A percentile compares a stretch with the other conserved stretches of the same genome.
These are phyloP conservation scores for Ranitomeya variabilis DNA, from an alignment of 2,113 vertebrate species.

Conservation along the genomic window DNA sequence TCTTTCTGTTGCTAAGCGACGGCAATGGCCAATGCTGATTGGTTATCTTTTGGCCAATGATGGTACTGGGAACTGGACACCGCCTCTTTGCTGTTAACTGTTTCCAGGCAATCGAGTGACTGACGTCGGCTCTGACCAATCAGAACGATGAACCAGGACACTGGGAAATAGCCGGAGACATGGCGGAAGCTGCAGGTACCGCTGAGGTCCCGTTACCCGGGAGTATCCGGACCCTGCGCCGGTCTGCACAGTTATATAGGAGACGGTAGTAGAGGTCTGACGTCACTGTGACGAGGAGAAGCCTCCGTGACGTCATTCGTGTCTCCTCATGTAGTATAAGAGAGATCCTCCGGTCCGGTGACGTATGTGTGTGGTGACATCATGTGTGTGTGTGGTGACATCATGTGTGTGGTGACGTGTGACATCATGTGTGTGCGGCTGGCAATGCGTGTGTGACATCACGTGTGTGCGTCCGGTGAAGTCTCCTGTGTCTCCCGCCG, in stretches of 20 bases:
- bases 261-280: background rate
- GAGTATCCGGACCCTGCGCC: background rate
- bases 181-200: conserved; percentile 37
- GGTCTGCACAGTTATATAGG: too few species aligned
- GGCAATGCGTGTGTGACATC: too few species aligned
- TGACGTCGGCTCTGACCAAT: background rate
- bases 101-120: background rate
- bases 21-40: background rate
- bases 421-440: too few species aligned
- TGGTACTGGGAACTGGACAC: background rate
- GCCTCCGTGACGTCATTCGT: too few species aligned
- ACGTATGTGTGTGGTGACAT: too few species aligned
- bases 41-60: background rate
- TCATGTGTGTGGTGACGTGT: too few species aligned
- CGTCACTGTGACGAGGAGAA: background rate
- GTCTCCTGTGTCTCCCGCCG: too few species aligned
- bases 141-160: background rate
- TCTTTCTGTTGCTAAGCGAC: background rate
- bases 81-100: background rate
- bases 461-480: too few species aligned
- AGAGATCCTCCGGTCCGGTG: too few species aligned
- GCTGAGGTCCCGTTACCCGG: background rate
- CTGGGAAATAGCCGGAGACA: background rate
- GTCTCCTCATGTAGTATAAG: too few species aligned
- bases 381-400: too few species aligned